phyloP scores from a whole-genome alignment of 92 coral and sea anemone genomes.

The Paragorgia papillata region DNA sequence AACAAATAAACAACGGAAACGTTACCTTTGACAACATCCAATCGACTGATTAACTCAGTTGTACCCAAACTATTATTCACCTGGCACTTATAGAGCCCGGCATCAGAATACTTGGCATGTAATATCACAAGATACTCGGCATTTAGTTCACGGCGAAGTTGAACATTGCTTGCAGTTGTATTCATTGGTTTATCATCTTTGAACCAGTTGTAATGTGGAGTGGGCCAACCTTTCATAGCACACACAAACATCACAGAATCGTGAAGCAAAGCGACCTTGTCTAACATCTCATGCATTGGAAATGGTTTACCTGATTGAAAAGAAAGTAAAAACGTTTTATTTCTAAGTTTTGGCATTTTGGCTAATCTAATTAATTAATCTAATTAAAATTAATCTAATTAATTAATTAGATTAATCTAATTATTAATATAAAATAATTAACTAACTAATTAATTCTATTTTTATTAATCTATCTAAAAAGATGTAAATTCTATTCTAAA shows the following conservation, averaged over 20 bases:
- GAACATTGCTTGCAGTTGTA: slow-evolving; percentile 9
- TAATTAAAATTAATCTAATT: too few relatives aligned
- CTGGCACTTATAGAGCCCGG: slow-evolving; percentile 33
- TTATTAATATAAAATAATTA: too few relatives aligned
- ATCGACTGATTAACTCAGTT: slow-evolving; percentile 6
- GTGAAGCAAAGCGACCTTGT: slow-evolving; percentile 9
- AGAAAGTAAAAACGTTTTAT: neutral
- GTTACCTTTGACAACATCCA: slow-evolving; percentile 27
- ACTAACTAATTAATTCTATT: too few relatives aligned
- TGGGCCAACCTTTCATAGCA: slow-evolving; percentile 21
- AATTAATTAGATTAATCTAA: too few relatives aligned
- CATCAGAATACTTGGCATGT: slow-evolving; percentile 13
- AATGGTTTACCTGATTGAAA: slow-evolving; percentile 24
- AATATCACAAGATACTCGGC: slow-evolving; percentile 18
- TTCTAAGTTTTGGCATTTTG: too few relatives aligned
- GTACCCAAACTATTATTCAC: slow-evolving; percentile 14
- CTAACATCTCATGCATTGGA: slow-evolving; percentile 1
- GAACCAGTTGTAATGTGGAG: slow-evolving; percentile 17
- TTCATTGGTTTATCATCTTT: slow-evolving; percentile 18
- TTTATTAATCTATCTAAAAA: too few relatives aligned
- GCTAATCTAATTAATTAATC: too few relatives aligned
- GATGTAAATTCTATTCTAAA: too few relatives aligned
- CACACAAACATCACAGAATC: slow-evolving; percentile 22
- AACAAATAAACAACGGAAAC: too few relatives aligned
- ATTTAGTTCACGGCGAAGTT: slow-evolving; percentile 5